phyloP scores from a whole-genome alignment of 2,888 invertebrate genomes.

The Rhorus exstirpatorius region DNA sequence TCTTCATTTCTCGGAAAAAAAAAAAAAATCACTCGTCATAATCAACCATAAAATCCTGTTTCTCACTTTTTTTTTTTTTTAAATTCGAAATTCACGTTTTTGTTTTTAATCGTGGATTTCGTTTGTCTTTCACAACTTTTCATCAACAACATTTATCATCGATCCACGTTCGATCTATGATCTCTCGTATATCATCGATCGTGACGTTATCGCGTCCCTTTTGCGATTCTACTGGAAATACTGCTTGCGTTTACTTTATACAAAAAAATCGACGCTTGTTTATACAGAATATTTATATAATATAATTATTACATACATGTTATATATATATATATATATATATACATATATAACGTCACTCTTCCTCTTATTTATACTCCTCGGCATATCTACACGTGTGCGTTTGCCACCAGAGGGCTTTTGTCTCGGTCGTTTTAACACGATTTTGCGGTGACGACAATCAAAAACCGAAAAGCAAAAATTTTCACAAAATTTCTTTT shows the following conservation, averaged over 20 bases:
- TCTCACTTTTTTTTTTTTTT: conserved; percentile 23
- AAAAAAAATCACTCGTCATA: conserved; percentile 50
- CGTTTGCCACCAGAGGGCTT: conserved; percentile 65
- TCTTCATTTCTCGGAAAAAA: conserved; percentile 74
- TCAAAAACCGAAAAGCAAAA: background rate
- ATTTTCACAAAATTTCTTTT: background rate
- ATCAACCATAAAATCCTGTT: conserved; percentile 38
- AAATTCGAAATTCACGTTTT: conserved; percentile 11
- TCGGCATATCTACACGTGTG: conserved; percentile 78
- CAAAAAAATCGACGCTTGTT: conserved; percentile 77
- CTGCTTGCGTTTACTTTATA: conserved; percentile 80
- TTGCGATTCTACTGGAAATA: conserved; percentile 78
- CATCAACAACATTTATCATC: conserved; percentile 45
- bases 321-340: conserved; percentile 59
- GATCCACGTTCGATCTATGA: conserved; percentile 55
- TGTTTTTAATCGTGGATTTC: conserved; percentile 25
- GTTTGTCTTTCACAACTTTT: conserved; percentile 17
- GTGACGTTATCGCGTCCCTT: conserved; percentile 27
- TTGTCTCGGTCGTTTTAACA: conserved; percentile 19
- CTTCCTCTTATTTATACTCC: conserved; percentile 74
- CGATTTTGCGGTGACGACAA: background rate
- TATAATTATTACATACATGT: conserved; percentile 72
- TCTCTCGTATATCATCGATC: conserved; percentile 37
- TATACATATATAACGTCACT: conserved; percentile 66
- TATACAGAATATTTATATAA: conserved; percentile 69